phyloP scores from a whole-genome alignment of 2,888 invertebrate genomes.

The Horisme vitalbata region DNA sequence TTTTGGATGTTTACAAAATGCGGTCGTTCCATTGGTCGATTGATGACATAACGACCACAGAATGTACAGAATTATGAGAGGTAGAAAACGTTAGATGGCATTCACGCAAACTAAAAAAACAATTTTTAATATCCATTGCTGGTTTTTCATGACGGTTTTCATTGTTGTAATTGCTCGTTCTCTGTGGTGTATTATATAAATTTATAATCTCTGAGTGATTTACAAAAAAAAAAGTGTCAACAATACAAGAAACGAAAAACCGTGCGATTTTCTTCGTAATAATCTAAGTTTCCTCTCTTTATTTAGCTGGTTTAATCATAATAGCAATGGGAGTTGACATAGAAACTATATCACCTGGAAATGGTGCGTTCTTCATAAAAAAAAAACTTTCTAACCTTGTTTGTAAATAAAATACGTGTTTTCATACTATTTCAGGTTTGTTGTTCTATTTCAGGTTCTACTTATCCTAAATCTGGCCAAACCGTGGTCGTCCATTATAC shows the following conservation, averaged over 20 bases:
- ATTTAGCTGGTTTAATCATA: not conserved
- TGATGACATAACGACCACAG: conserved; percentile 19
- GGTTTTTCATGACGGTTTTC: no score
- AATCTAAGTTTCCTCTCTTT: not conserved
- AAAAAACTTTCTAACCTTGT: not conserved
- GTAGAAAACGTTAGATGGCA: not conserved
- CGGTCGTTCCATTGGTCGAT: conserved; percentile 43
- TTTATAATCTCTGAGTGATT: no score
- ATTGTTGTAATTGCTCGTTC: no score
- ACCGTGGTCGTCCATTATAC: conserved; percentile 98
- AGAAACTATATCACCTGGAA: conserved; percentile 68
- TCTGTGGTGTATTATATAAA: no score
- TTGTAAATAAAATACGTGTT: conserved; percentile 3
- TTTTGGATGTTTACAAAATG: conserved; percentile 53
- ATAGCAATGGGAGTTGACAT: conserved; percentile 68
- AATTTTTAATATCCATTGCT: no score
- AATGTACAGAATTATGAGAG: not conserved
- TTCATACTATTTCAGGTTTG: conserved; percentile 44
- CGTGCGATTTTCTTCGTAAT: not conserved
- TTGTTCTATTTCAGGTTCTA: no score
- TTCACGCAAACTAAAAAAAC: not conserved
- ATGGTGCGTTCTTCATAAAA: conserved; percentile 47
- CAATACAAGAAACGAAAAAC: no score
- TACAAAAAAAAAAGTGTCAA: no score
- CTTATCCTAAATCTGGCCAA: conserved; percentile 96